phyloP scores from a whole-genome alignment of 2,888 invertebrate genomes.

The Hecatera dysodea region DNA sequence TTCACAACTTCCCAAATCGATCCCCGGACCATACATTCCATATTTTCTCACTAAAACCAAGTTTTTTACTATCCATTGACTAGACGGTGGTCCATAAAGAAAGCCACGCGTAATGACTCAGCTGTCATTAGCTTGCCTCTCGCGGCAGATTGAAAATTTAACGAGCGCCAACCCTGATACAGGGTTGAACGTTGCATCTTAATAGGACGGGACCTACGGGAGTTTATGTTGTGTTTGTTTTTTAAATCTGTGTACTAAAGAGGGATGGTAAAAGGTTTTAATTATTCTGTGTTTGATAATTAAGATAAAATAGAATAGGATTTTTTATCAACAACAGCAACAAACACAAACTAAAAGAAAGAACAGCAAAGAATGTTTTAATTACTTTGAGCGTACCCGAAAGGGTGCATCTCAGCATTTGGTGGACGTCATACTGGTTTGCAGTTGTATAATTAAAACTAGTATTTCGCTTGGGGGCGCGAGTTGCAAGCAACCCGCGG shows the following conservation, averaged over 20 bases:
- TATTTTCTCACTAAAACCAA: constrained; percentile 50
- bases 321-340: no score
- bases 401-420: no score
- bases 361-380: no score
- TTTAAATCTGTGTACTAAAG: constrained; percentile 50
- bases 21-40: constrained; percentile 16
- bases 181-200: constrained; percentile 54
- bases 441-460: no score
- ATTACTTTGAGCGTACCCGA: no score
- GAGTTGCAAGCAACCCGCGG: no score
- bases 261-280: constrained; percentile 1
- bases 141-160: constrained; percentile 65
- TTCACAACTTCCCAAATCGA: constrained; percentile 19
- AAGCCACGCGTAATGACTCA: constrained; percentile 71
- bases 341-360: no score
- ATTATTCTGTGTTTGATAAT: background rate
- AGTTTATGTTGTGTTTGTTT: constrained; percentile 56
- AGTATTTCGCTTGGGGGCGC: no score
- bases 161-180: constrained; percentile 63
- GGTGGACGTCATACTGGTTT: no score
- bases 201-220: constrained; percentile 25
- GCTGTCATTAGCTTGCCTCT: constrained; percentile 73
- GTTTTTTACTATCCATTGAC: constrained; percentile 60
- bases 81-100: constrained; percentile 54
- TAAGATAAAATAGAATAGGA: background rate